phyloP scores from a whole-genome alignment of 2,113 vertebrate species.

The Erythrolamprus reginae region DNA sequence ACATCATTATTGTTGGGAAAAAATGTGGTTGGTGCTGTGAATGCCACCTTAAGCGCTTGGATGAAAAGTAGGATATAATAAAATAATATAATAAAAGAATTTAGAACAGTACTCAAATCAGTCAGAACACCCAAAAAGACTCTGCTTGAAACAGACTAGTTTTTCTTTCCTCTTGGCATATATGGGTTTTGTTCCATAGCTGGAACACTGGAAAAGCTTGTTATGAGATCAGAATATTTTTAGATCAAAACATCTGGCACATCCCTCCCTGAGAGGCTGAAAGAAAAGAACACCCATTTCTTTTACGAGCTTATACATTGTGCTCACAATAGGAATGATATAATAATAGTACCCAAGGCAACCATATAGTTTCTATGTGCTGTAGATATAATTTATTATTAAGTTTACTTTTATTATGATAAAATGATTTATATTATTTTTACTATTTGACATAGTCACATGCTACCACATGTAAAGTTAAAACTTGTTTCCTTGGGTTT shows the following conservation, averaged over 20 bases:
- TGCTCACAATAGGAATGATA: not conserved
- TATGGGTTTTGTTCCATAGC: not conserved
- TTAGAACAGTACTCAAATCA: not conserved
- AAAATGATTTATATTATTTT: not conserved
- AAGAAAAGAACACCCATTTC: not conserved
- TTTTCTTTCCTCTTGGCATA: not conserved
- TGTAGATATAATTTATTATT: slow-evolving; percentile 3
- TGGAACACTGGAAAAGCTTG: not conserved
- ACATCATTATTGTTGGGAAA: not conserved
- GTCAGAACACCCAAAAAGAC: not conserved
- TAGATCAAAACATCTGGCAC: not conserved
- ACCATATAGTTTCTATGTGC: not conserved
- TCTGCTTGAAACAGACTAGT: not conserved
- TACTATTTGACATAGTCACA: not conserved
- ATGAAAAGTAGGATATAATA: not conserved
- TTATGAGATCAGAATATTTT: not conserved
- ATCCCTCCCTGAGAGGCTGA: not conserved
- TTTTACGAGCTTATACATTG: not conserved
- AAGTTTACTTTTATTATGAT: not conserved
- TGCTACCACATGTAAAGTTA: not conserved
- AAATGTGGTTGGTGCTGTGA: not conserved
- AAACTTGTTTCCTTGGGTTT: not conserved
- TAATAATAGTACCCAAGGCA: not conserved
- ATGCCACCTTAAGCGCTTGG: not conserved
- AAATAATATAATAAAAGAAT: not conserved